A percentile compares a stretch with the other conserved stretches of the same genome.
These are phyloP conservation scores for Chlamydotis undulata DNA, from an alignment of 2,113 vertebrate species.

Conservation along the genomic window DNA sequence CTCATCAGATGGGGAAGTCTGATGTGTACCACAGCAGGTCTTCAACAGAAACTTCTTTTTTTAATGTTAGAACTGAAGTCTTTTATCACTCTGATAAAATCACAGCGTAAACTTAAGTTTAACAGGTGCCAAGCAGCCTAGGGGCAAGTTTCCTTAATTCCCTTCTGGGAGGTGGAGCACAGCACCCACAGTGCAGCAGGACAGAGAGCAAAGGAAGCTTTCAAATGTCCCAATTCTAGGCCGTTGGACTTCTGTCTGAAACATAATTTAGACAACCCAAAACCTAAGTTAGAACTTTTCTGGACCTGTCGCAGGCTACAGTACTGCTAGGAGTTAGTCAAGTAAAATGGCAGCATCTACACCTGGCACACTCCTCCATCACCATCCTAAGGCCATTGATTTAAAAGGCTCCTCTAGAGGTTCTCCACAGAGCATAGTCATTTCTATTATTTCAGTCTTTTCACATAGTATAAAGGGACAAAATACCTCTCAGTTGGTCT, in stretches of 20 bases:
- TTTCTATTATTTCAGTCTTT: background rate
- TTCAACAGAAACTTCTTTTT: background rate
- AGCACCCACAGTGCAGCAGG: background rate
- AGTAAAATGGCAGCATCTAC: background rate
- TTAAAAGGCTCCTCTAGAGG: background rate
- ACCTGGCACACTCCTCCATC: background rate
- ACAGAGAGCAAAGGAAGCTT: background rate
- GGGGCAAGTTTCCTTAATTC: background rate
- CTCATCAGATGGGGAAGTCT: too few relatives aligned
- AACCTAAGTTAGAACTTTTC: background rate
- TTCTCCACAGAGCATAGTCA: background rate
- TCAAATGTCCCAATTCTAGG: background rate
- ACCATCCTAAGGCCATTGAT: background rate
- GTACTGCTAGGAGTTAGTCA: background rate
- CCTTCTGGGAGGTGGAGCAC: background rate
- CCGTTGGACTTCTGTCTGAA: background rate
- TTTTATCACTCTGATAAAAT: background rate
- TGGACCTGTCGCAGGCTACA: background rate
- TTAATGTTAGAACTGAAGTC: background rate
- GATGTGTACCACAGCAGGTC: too few relatives aligned
- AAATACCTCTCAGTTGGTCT: background rate
- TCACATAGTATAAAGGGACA: background rate
- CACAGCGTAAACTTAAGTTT: background rate
- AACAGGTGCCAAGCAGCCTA: background rate
- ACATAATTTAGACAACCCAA: background rate